Base-by-base conservation (phyloP, 2,797 vertebrate species). In the Anguilla megastoma region DNA sequence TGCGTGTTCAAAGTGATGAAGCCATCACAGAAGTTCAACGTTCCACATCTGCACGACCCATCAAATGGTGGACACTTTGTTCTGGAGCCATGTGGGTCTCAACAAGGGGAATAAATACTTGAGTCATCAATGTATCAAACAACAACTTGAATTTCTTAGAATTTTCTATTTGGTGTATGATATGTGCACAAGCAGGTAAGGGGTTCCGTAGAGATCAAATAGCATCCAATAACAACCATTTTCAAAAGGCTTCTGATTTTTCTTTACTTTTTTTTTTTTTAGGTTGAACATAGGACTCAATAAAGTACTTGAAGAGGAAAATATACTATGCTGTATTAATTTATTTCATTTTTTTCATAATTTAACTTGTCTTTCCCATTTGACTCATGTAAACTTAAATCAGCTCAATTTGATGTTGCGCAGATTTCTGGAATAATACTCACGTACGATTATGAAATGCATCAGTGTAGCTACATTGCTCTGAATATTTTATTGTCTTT, bases 341-440 rank as follows among this genome's bases (percentile, higher is more conserved):
- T 21, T 48, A 41, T 48, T 48, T 63, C 18, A 21, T 33, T 54
- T 36, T 50, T 84, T 45, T 21, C 63, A 88, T 76, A 52, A 45
- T 85, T 16, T 58, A 85, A 85, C 5, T 41, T 50, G 54, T 36
- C 63, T 48, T 84, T 74, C 63, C 80, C 63, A 71, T 36, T 48
- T 87, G 56, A 18, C 30, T 41, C 18, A 21, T n/a, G 33, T 14
- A 88, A 9, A 85, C 52, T 52, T 87, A 91, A 92, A 91, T 91
- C 86, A 88, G 88, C 91, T 90, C 12, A 54, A 88, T 88, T 88
- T 89, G 85, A 86, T 88, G 92, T 90, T 36, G 90, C 93, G 93
- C 91, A 92, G 90, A 89, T 93, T 91, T 93, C 80, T 63, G 74
- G 33, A 76, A 41, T 41, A 76, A 41, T 76, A 14, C 36, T 41